These are phyloP conservation scores for Drosophila seguyi DNA, from an alignment of 1,140 invertebrate genomes.

Conservation along the genomic window DNA sequence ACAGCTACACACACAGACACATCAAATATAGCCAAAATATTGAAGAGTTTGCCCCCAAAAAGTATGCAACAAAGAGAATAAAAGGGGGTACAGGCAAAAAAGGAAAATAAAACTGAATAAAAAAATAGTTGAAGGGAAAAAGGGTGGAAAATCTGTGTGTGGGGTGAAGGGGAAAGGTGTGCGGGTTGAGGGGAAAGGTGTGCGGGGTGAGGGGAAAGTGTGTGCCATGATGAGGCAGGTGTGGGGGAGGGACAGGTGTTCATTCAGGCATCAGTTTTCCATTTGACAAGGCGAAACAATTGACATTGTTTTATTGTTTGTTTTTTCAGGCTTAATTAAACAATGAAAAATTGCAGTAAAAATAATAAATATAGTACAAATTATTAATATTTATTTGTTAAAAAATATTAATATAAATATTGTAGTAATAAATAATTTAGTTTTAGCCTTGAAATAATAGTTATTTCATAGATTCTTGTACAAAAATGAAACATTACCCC, in stretches of 20 bases:
- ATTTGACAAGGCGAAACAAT: not conserved
- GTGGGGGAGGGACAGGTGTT: not conserved
- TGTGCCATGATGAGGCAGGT: not conserved
- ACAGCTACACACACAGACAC: not conserved
- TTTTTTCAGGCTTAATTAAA: not conserved
- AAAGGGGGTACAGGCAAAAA: not conserved
- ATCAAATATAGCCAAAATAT: constrained; percentile 14
- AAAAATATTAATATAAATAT: too few species aligned
- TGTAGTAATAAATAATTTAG: not conserved
- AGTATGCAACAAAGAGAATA: not conserved
- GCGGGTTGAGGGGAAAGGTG: too few species aligned
- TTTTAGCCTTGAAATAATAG: not conserved
- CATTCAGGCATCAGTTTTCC: not conserved
- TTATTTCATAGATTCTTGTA: not conserved
- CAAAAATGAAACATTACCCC: too few species aligned
- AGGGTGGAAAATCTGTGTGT: constrained; percentile 1
- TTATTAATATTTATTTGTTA: not conserved
- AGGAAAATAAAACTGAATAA: not conserved
- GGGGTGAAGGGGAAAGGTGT: not conserved
- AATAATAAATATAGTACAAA: not conserved
- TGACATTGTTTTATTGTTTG: too few species aligned
- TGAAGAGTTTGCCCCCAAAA: constrained; percentile 7
- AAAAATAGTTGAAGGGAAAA: constrained; percentile 7
- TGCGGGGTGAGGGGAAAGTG: not conserved
- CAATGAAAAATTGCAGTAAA: too few species aligned